Conservation (phyloP, 2,113 vertebrate genomes). For the Ornithorhynchus anatinus region DNA sequence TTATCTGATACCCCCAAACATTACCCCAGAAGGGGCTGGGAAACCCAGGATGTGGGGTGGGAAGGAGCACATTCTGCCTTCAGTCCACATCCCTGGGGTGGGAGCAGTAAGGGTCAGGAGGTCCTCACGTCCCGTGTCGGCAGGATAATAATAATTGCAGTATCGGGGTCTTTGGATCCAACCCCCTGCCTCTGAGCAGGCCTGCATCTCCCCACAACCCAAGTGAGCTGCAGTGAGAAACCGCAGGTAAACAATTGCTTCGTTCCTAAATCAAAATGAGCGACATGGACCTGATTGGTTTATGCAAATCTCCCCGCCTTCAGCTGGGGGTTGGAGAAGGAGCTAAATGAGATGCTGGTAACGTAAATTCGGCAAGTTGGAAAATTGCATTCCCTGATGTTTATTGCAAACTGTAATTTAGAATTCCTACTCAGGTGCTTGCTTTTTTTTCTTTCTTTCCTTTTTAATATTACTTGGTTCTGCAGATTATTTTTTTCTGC, state of each 20-base stretch:
- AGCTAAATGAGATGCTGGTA: neutral
- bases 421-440: constrained; percentile 28
- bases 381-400: constrained; percentile 40
- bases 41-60: neutral
- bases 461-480: too few relatives aligned
- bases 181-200: neutral
- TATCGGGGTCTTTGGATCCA: too few relatives aligned
- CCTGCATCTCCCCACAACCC: neutral
- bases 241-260: neutral
- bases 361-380: constrained; percentile 7
- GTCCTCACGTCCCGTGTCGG: too few relatives aligned
- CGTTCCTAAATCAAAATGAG: neutral
- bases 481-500: neutral
- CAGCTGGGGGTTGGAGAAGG: neutral
- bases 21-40: neutral
- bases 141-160: too few relatives aligned
- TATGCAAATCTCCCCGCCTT: neutral
- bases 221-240: neutral
- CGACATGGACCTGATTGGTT: neutral
- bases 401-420: constrained; percentile 44
- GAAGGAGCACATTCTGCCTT: neutral
- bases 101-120: too few relatives aligned
- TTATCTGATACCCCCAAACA: too few relatives aligned
- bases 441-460: neutral
- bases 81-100: too few relatives aligned